These are phyloP conservation scores for Amphiduros pacificus DNA, from an alignment of 2,888 invertebrate genomes.

Conservation along the genomic window DNA sequence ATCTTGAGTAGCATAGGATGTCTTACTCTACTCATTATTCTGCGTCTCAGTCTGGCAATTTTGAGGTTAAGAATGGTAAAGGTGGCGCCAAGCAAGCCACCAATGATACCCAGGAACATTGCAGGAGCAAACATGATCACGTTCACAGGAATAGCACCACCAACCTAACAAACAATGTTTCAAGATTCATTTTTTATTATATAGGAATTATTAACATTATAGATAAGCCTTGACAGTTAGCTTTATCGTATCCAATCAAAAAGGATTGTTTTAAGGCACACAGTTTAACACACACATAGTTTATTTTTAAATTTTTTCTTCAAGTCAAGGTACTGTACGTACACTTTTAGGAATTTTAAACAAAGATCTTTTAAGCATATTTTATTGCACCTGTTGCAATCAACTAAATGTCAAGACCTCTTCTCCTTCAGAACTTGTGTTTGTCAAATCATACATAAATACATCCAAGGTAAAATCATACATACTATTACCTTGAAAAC, in stretches of 20 bases:
- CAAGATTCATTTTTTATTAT: too few relatives aligned
- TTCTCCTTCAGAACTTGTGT: too few relatives aligned
- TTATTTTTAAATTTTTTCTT: too few relatives aligned
- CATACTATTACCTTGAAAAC: slow-evolving; percentile 47
- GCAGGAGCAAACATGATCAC: slow-evolving; percentile 56
- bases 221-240: background rate
- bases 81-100: slow-evolving; percentile 58
- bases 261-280: too few relatives aligned
- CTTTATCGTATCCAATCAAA: background rate
- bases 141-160: slow-evolving; percentile 54
- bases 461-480: too few relatives aligned
- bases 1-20: slow-evolving; percentile 36
- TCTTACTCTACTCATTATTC: slow-evolving; percentile 48
- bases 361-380: too few relatives aligned
- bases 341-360: too few relatives aligned
- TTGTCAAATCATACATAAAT: too few relatives aligned
- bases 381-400: too few relatives aligned
- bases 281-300: too few relatives aligned
- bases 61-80: slow-evolving; percentile 61
- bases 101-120: slow-evolving; percentile 56
- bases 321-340: too few relatives aligned
- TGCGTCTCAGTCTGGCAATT: slow-evolving; percentile 52
- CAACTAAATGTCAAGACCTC: too few relatives aligned
- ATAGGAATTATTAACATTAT: background rate
- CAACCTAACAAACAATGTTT: slow-evolving; percentile 42